Base-by-base conservation (phyloP, 1,140 invertebrate species). In the Drosophila bipectinata region DNA sequence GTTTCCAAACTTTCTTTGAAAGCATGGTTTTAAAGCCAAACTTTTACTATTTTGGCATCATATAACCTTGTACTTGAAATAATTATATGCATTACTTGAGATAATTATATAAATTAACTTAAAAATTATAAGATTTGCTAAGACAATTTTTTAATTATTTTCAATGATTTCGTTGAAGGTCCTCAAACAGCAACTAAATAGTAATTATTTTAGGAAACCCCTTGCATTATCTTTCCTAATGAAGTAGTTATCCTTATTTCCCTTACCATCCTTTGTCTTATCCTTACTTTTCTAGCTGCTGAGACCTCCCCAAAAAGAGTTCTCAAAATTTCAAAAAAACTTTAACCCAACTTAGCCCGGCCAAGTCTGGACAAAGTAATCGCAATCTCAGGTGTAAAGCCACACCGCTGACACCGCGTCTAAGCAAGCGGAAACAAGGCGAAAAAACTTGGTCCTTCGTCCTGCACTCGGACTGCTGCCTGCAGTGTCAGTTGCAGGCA, bases 331-430 rank as follows among this genome's bases (percentile, higher is more conserved):
- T 30, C n/a, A 21, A 24, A 76, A 34, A 76, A 75, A 75, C 72
- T 74, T 74, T 64, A 67, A 51, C 28, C 51, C 66, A 69, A 69
- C 63, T 68, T 72, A 67, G 14, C 41, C 34, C 60, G 58, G 44
- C 24, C 47, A 55, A 55, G 57, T 53, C 32, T 37, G 54, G 39
- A 45, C 45, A 74, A 74, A 74, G 72, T 63, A 72, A 72, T 72
- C 68, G 81, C 79, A 88, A 83, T 87, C 83, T 87, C 83, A 87
- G 84, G 83, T 87, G 83, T 69, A 59, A 54, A 48, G 55, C 55
- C 72, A 57, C 78, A 67, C 41, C 72, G 63, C 81, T 88, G 83
- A 88, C 83, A 88, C 83, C 75, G 78, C 73, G 51, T 78, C 81
- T 49, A 74, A 81, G 83, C 83, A 88, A 72, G 55, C 47, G 62